Evolutionary conservation across 2,797 vertebrate species (phyloP), one percentile per base, ranked within the genome.

Genomic region (Coilia nasus): DNA sequence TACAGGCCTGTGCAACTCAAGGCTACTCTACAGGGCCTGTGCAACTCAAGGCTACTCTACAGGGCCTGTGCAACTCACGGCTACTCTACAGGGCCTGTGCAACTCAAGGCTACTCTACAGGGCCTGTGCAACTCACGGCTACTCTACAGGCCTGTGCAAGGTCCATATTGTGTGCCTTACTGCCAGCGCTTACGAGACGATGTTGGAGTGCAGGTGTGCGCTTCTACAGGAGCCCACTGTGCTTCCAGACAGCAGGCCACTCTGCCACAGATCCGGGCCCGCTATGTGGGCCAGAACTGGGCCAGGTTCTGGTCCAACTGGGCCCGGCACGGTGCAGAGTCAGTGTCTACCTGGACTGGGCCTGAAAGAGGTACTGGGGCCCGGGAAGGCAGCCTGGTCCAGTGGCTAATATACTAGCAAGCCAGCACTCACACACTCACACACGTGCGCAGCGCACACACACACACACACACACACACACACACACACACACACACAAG

Each of bases 311-410:
- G 60, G 60, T 64, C 60, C 60, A 62, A 62, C 60, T 11, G 64
- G 25, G 28, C 31, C 64, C 23, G 25, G 31, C 6, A 12, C 14
- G 28, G 15, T 71, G 15, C 64, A 71, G 62, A 14, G 64, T 71
- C 64, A 31, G 11, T 28, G 12, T 12, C 21, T 71, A 44, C 17
- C 31, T 44, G 71, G 71, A 35, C 17, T n/a, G 31, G 35, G 35
- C 71, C 35, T 41, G 35, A 78, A 21, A 78, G 17, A 41, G 17
- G 71, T 21, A 41, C 71, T 44, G 71, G 17, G 71, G 71, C 31
- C 35, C 17, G 17, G 35, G 71, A 78, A 78, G 71, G 71, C 71
- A 78, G 57, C 17, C 71, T n/a, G 71, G 71, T 78, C 71, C 71
- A 10, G 35, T 41, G 14, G 35, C 17, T 78, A 19, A 44, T 44